These are phyloP conservation scores for Habropoda laboriosa DNA, from an alignment of 1,140 invertebrate species.

Conservation along the genomic window DNA sequence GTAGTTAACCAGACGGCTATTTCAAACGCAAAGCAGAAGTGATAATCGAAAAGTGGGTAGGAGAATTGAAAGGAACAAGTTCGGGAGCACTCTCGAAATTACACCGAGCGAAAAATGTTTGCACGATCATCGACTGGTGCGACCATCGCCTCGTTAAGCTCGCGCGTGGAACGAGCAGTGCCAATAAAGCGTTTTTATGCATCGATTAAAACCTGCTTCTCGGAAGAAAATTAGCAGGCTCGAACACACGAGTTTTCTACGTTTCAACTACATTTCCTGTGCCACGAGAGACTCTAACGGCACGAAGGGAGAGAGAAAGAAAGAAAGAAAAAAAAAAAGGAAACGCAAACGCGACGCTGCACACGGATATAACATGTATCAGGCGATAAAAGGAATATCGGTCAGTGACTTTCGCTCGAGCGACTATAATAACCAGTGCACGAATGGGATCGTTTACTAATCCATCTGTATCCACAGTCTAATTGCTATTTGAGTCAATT, in stretches of 20 bases:
- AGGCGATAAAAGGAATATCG: conserved; percentile 50
- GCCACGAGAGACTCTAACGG: conserved; percentile 38
- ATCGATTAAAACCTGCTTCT: background rate
- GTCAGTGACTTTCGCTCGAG: conserved; percentile 56
- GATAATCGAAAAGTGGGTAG: too few species aligned
- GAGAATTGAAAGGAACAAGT: too few species aligned
- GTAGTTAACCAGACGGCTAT: too few species aligned
- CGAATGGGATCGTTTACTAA: conserved; percentile 16
- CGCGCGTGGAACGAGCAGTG: background rate
- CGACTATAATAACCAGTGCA: background rate
- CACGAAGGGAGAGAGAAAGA: too few species aligned
- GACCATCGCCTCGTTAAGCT: conserved; percentile 15
- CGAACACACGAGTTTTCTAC: background rate
- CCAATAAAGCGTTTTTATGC: conserved; percentile 3
- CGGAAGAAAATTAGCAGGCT: background rate
- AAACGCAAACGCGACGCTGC: conserved; percentile 5
- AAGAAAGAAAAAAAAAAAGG: conserved; percentile 25
- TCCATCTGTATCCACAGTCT: conserved; percentile 31
- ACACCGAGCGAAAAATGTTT: background rate
- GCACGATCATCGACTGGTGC: conserved; percentile 7
- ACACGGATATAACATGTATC: background rate
- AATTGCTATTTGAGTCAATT: conserved; percentile 32
- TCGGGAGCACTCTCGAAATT: too few species aligned
- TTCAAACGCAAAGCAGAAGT: too few species aligned
- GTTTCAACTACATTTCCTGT: conserved; percentile 14